Base-by-base conservation (phyloP, 2,113 vertebrate species). In the Thalassoma bifasciatum region DNA sequence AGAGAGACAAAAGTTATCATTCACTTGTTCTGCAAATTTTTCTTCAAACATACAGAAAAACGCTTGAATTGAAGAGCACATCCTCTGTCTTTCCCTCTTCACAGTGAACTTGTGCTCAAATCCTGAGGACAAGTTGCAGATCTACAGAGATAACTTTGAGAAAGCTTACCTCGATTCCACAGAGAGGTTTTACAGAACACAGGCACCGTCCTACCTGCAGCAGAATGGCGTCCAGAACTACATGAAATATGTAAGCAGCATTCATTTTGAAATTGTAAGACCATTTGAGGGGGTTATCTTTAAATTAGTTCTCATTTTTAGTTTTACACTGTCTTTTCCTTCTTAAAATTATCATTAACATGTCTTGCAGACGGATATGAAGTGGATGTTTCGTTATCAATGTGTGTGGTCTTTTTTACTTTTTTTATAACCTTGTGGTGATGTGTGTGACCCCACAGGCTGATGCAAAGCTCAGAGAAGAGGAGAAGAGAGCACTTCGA, bases 101-200 rank as follows among this genome's bases (percentile, higher is more conserved):
- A 26, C 93, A 99, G 98, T 99, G 92, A 99, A 99, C 83, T 93
- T 99, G 79, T 99, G 98, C 92, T 99, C 98, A 84, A 99, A 99
- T 94, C 95, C 97, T 2, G 98, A 99, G 12, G 98, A 99, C 95
- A 99, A 99, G 89, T 95, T 99, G 86, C 97, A 99, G 87, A 99
- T 99, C 91, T 99, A 99, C 93, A 95, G 98, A 79, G 98, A 99
- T 90, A 99, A 99, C 94, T 99, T 99, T 95, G 98, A 99, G 92
- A 99, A 99, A 82, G 97, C 98, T 0, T 99, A 99, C 85, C 94
- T 99, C 93, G 98, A 99, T 90, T 99, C 98, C 50, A 99, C 98
- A 10, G 98, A 99, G 93, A 95, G 97, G 90, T 99, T 99, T 94
- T 99, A 99, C 93, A 96, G 98, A 92, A 99, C 98, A 47, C 98